Percentiles rank a stretch among this genome's conserved stretches.
phyloP scores from a whole-genome alignment of 2,888 invertebrate species.

The Coenonympha glycerion region DNA sequence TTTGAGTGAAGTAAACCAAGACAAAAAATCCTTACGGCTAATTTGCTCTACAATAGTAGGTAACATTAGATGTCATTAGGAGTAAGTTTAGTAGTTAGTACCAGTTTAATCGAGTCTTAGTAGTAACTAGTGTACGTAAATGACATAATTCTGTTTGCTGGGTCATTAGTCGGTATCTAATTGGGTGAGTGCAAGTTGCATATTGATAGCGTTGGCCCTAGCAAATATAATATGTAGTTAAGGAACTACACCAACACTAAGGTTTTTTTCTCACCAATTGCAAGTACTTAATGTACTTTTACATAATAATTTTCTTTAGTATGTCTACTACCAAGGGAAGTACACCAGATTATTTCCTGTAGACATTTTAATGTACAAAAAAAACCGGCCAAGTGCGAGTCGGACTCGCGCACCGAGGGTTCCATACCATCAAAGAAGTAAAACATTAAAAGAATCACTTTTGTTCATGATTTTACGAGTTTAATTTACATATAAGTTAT shows the following conservation, averaged over 20 bases:
- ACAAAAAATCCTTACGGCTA: constrained; percentile 4
- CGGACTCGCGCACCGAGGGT: too few species aligned
- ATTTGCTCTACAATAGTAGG: constrained; percentile 13
- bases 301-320: too few species aligned
- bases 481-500: too few species aligned
- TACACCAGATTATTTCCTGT: too few species aligned
- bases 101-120: constrained; percentile 1
- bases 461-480: too few species aligned
- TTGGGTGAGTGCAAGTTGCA: constrained; percentile 22
- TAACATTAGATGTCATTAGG: constrained; percentile 17
- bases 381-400: too few species aligned
- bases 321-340: too few species aligned
- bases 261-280: too few species aligned
- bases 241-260: background rate
- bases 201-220: background rate
- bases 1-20: background rate
- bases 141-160: constrained; percentile 23
- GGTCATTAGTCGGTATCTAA: constrained; percentile 27
- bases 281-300: too few species aligned
- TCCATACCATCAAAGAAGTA: too few species aligned
- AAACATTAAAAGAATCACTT: too few species aligned
- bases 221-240: background rate
- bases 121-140: constrained; percentile 20
- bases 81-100: background rate
- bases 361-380: too few species aligned